Conservation (phyloP, 2,113 vertebrate species). For the Otocyon megalotis region DNA sequence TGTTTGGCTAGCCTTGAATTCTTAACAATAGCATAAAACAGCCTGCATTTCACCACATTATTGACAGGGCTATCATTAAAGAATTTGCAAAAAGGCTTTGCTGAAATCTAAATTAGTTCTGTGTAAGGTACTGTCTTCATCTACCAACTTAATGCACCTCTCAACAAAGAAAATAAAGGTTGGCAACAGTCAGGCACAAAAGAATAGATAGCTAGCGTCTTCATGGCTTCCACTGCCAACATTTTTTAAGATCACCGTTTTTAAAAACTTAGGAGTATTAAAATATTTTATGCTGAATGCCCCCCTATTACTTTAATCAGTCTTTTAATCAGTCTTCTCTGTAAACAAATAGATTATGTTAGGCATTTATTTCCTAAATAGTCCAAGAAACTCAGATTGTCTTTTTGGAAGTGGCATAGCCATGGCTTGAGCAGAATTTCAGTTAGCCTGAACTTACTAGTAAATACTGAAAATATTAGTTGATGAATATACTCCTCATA, state of each 20-base stretch:
- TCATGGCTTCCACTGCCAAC: background rate
- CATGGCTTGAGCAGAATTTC: constrained; percentile 22
- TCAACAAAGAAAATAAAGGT: constrained; percentile 49
- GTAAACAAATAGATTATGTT: constrained; percentile 52
- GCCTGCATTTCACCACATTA: constrained; percentile 26
- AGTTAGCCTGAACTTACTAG: constrained; percentile 40
- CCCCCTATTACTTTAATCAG: background rate
- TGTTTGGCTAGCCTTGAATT: constrained; percentile 53
- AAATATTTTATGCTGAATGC: constrained; percentile 44
- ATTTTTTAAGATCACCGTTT: background rate
- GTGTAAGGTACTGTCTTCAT: background rate
- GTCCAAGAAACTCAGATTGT: constrained; percentile 51
- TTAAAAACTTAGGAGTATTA: background rate
- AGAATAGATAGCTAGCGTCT: background rate
- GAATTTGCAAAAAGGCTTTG: constrained; percentile 63
- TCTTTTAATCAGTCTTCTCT: constrained; percentile 47
- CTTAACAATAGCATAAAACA: constrained; percentile 47
- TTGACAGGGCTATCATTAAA: constrained; percentile 29
- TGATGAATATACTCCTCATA: background rate
- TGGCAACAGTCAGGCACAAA: background rate
- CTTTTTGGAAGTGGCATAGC: constrained; percentile 19
- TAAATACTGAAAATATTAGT: constrained; percentile 23
- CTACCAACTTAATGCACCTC: constrained; percentile 19
- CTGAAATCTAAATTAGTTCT: constrained; percentile 62
- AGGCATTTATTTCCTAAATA: constrained; percentile 47